Conservation (phyloP, 2,797 vertebrate genomes). For the Periophthalmus magnuspinnatus region DNA sequence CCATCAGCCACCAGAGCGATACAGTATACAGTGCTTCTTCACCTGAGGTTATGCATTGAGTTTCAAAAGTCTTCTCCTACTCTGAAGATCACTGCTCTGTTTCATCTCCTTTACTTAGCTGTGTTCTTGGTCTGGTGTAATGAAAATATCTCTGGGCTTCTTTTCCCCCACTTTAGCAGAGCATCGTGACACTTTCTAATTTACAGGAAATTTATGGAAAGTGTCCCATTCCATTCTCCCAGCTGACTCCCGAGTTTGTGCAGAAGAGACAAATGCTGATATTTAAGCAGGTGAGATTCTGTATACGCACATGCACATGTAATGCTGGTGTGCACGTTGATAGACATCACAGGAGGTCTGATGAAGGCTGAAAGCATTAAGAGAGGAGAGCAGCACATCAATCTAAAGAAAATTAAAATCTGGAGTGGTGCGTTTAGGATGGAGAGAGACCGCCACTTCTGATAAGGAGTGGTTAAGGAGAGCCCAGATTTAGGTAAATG, state of each 20-base stretch:
- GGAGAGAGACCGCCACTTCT: slow-evolving; percentile 95
- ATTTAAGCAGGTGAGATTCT: slow-evolving; percentile 74
- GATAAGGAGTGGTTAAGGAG: slow-evolving; percentile 98
- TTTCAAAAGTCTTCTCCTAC: too few species aligned
- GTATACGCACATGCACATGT: slow-evolving; percentile 19
- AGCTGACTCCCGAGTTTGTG: slow-evolving; percentile 28
- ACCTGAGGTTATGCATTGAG: too few species aligned
- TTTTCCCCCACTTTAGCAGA: slow-evolving; percentile 59
- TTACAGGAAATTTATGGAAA: slow-evolving; percentile 87
- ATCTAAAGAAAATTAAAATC: slow-evolving; percentile 99
- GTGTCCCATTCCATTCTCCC: slow-evolving; percentile 78
- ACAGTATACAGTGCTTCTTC: too few species aligned
- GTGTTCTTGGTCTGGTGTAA: slow-evolving; percentile 44
- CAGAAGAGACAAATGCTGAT: slow-evolving; percentile 77
- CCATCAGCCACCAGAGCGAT: too few species aligned
- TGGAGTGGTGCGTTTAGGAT: slow-evolving; percentile 87
- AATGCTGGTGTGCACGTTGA: slow-evolving; percentile 70
- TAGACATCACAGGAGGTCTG: slow-evolving; percentile 82
- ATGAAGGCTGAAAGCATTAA: slow-evolving; percentile 86
- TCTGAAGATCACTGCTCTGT: too few species aligned
- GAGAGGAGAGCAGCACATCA: slow-evolving; percentile 88
- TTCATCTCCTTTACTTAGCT: slow-evolving; percentile 4
- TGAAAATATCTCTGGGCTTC: slow-evolving; percentile 66
- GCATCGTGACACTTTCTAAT: slow-evolving; percentile 80
- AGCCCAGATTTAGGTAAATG: slow-evolving; percentile 95